Conservation (phyloP, 2,888 invertebrate species). For the Eumerus sabulonum region DNA sequence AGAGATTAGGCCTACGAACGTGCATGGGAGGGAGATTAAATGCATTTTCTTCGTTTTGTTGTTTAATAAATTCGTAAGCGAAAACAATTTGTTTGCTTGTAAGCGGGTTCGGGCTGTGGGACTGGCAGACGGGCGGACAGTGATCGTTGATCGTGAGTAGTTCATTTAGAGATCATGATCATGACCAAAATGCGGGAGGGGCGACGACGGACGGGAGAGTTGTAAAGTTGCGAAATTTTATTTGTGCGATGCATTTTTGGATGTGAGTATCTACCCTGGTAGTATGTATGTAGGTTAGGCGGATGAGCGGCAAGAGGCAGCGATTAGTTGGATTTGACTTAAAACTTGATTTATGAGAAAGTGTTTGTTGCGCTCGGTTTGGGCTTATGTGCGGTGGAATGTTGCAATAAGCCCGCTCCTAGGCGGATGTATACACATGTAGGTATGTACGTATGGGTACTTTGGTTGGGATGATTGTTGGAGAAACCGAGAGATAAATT, state of each 20-base stretch:
- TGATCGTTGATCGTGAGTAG: constrained; percentile 12
- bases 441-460: neutral
- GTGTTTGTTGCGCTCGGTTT: neutral
- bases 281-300: constrained; percentile 4
- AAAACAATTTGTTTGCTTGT: constrained; percentile 18
- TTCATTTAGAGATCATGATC: constrained; percentile 28
- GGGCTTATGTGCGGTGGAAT: neutral
- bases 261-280: constrained; percentile 7
- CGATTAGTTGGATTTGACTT: constrained; percentile 3
- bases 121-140: neutral
- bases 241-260: constrained; percentile 39
- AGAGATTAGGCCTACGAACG: constrained; percentile 60
- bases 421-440: neutral
- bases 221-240: constrained; percentile 16
- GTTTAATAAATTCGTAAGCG: neutral
- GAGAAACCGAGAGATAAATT: neutral
- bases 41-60: constrained; percentile 7
- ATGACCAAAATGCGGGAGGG: constrained; percentile 26
- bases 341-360: constrained; percentile 28
- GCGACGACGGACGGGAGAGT: constrained; percentile 9
- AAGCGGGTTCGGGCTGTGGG: too few species aligned
- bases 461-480: neutral
- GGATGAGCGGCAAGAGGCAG: constrained; percentile 4
- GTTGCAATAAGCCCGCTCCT: neutral
- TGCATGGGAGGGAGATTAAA: constrained; percentile 37